phyloP scores from a whole-genome alignment of 1,140 invertebrate species.

The Calycopis cecrops region DNA sequence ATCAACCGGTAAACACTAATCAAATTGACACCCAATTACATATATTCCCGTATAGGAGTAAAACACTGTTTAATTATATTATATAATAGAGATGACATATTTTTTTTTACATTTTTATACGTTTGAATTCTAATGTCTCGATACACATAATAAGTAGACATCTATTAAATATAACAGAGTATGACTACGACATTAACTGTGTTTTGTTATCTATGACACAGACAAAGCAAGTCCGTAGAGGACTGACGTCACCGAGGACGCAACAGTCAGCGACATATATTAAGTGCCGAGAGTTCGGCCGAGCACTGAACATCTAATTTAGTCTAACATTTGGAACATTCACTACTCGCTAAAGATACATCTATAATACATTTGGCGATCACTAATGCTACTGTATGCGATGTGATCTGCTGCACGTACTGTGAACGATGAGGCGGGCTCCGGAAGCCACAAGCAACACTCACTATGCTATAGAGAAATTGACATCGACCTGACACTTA shows the following conservation, averaged over 20 bases:
- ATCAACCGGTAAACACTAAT: conserved; percentile 33
- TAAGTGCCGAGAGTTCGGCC: conserved; percentile 31
- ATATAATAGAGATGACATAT: conserved; percentile 10
- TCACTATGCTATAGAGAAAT: conserved; percentile 51
- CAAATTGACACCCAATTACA: conserved; percentile 26
- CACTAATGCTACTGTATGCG: conserved; percentile 63
- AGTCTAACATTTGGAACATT: conserved; percentile 73
- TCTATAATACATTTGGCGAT: conserved; percentile 72
- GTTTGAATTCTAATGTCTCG: conserved; percentile 6
- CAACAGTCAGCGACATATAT: background rate
- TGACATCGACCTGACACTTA: conserved; percentile 51
- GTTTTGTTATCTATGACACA: background rate
- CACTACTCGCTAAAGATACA: conserved; percentile 70
- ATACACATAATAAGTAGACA: conserved; percentile 11
- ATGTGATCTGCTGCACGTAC: conserved; percentile 42
- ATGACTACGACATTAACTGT: conserved; percentile 8
- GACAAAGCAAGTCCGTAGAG: background rate
- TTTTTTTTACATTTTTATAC: conserved; percentile 15
- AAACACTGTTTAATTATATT: conserved; percentile 7
- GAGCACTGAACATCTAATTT: conserved; percentile 55
- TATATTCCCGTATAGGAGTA: conserved; percentile 1
- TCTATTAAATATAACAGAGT: conserved; percentile 12
- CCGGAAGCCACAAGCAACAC: conserved; percentile 39
- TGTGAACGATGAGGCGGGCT: conserved; percentile 35
- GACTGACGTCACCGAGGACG: background rate